Conservation (phyloP, 1,140 invertebrate species). For the Rhyacophila brunnea region DNA sequence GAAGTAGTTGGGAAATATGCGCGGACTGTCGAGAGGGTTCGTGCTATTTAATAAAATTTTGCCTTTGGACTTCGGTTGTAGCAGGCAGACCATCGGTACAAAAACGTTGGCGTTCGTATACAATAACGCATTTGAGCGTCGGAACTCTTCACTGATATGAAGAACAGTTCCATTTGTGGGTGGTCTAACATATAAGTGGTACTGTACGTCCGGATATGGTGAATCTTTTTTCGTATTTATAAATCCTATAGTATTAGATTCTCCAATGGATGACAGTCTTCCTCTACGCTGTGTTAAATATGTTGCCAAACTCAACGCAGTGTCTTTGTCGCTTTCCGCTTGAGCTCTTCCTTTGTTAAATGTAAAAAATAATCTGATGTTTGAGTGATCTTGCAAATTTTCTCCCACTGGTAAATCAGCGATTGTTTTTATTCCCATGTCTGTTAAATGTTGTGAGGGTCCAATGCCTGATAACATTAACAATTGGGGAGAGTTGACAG, state of each 20-base stretch:
- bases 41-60: slow-evolving; percentile 42
- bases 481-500: slow-evolving; percentile 60
- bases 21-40: slow-evolving; percentile 56
- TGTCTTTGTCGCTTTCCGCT: neutral
- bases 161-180: slow-evolving; percentile 3
- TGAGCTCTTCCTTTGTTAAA: neutral
- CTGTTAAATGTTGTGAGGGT: slow-evolving; percentile 62
- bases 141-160: neutral
- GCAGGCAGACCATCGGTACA: slow-evolving; percentile 48
- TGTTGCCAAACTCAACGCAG: neutral
- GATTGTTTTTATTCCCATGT: slow-evolving; percentile 56
- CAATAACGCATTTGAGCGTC: slow-evolving; percentile 37
- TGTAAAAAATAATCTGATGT: slow-evolving; percentile 3
- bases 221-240: slow-evolving; percentile 38
- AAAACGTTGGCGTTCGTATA: slow-evolving; percentile 37
- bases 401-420: slow-evolving; percentile 62
- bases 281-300: slow-evolving; percentile 28
- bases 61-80: slow-evolving; percentile 55
- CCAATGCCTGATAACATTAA: slow-evolving; percentile 74
- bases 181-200: slow-evolving; percentile 38
- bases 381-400: slow-evolving; percentile 67
- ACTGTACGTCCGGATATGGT: slow-evolving; percentile 45
- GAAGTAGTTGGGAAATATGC: slow-evolving; percentile 81
- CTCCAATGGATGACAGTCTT: slow-evolving; percentile 40
- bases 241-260: slow-evolving; percentile 43